Percentiles rank a stretch among this genome's conserved stretches.
phyloP scores from a whole-genome alignment of 2,797 vertebrate genomes.

The Anguilla pacifica region DNA sequence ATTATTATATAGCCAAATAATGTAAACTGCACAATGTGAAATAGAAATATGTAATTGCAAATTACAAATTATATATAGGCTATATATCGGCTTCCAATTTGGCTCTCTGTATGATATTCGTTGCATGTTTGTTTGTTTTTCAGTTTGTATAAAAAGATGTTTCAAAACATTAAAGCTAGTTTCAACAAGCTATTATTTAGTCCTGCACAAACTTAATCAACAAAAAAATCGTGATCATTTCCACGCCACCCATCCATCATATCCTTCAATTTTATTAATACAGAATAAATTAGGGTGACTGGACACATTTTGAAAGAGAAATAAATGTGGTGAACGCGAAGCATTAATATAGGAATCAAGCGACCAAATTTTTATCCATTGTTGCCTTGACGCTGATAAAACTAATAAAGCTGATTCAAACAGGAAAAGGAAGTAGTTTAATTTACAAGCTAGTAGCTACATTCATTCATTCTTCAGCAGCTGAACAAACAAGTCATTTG shows the following conservation, averaged over 20 bases:
- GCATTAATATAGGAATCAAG: background rate
- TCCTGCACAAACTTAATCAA: background rate
- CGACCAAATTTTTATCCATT: background rate
- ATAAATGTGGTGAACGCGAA: background rate
- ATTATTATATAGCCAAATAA: no score
- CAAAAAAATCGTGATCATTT: background rate
- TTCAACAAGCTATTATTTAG: background rate
- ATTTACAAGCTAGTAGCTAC: background rate
- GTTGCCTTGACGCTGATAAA: background rate
- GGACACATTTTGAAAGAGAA: background rate
- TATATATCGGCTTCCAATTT: no score
- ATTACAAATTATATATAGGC: background rate
- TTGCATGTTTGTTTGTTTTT: background rate
- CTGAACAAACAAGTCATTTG: background rate
- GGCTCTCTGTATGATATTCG: no score
- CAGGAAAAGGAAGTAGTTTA: slow-evolving; percentile 15
- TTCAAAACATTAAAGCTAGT: background rate
- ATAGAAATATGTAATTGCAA: background rate
- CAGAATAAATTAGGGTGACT: background rate
- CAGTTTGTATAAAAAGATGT: background rate
- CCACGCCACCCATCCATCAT: background rate
- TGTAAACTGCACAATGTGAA: no score
- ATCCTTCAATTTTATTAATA: background rate
- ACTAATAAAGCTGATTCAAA: slow-evolving; percentile 22
- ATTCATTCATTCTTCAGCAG: background rate